Evolutionary conservation across 2,888 invertebrate genomes (phyloP), one percentile per base, ranked within the genome.

Genomic region (Coenonympha glycerion): DNA sequence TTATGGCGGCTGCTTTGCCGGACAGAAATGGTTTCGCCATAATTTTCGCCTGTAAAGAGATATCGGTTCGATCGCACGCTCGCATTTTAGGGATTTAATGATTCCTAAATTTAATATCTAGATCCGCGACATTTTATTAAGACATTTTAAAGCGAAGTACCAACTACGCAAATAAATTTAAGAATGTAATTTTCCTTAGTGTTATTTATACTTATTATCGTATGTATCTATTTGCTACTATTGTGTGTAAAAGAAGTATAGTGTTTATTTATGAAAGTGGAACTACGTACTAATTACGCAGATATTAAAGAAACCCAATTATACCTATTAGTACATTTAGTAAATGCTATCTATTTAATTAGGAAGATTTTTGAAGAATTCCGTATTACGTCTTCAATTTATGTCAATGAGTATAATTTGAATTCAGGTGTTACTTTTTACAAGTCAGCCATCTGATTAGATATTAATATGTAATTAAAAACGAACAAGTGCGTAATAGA

Each of bases 1-100:
- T 69, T 69, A 67, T 63, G 60, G 61, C 63, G 64, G 63, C 65
- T 61, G 53, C 63, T 71, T 71, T 70, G 60, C 59, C 54, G 57
- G 55, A 60, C 62, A 48, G 53, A 42, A 61, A 60, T 52, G 54
- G 50, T 41, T 50, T 60, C 41, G 61, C 58, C 59, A 68, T 72
- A 69, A 65, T 65, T 70, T 67, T 64, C 49, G 49, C 53, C 47
- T 44, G 26, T 58, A 65, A 69, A 24, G 39, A 24, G 46, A 55
- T 51, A 47, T 40, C 44, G 19, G 39, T 28, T 49, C 22, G 49
- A 33, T 53, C 60, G 58, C 58, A 65, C 64, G 64, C 57, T 57
- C 49, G 53, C 53, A 59, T 57, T 57, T 66, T 56, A 61, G 49
- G 53, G 24, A 57, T 57, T 63, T 62, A 59, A 63, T 55, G 57